Evolutionary conservation across 1,140 invertebrate species (phyloP), one percentile per base, ranked within the genome.

Genomic region (Mamestra configurata): DNA sequence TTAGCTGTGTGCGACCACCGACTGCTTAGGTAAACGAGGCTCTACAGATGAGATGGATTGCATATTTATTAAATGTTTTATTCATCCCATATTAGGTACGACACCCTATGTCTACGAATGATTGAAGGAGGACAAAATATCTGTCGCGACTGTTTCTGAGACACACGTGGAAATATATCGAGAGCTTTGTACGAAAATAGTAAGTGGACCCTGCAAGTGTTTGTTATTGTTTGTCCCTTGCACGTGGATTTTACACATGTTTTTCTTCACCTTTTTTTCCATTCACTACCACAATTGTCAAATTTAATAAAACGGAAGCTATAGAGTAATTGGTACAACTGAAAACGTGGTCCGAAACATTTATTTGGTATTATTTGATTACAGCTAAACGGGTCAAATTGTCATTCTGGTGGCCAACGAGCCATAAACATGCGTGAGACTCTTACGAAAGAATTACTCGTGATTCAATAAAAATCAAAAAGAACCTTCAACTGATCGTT

Each of bases 41-140:
- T 53, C 78, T 76, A 79, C 46, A 80, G 59, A 84, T 80, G 79
- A 79, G 79, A 79, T 82, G 80, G 53, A 82, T 80, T 79, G 70
- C 24, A 51, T 83, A 70, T 80, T 57, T 81, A 84, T 81, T 78
- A 81, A 83, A 85, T 85, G 79, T 76, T 78, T 85, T 81, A 85
- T 83, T 83, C 81, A 85, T 82, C 15, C 31, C 31, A 46, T 78
- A 75, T 57, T 75, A 59, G 40, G 13, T 49, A n/a, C 20, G 46
- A 3, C 15, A 35, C 70, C 15, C 57, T 61, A 24, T 79, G 37
- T 76, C 49, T 68, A 64, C 72, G 75, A 79, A 66, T 59, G 53
- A 64, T 79, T 51, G n/a, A 35, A 46, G 11, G 68, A 37, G 20
- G 53, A 57, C 51, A 27, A 18, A 43, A 13, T 43, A 13, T 76